Evolutionary conservation across 2,888 invertebrate genomes (phyloP), one percentile per base, ranked within the genome.

Genomic region (Atethmia centrago): DNA sequence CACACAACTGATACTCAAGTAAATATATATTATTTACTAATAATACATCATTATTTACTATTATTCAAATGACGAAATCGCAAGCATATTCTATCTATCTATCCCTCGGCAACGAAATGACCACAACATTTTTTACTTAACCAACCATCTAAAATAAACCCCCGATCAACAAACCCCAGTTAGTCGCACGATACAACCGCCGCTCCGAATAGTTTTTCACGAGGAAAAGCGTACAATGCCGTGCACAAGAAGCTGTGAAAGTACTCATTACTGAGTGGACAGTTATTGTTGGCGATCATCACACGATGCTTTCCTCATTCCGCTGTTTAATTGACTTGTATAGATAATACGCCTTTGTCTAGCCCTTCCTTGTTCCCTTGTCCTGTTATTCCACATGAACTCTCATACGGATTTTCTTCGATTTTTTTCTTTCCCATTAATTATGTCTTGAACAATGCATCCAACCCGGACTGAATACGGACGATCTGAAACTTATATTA

Each of bases 171-270:
- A 66, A 82, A 36, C 67, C 0, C 0, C 3, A 71, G 73, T 87
- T 69, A 79, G 82, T n/a, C 5, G 0, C 3, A 49, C 73, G 49
- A 84, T 88, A 66, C 65, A 87, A 90, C 86, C 67, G 74, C 68
- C 89, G 88, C 80, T 84, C 90, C 85, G 91, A 88, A 90, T 92
- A 92, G 93, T 95, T 95, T 95, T 95, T 95, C 95, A 94, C 93
- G 91, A 92, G 95, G 95, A 95, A 95, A 95, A 95, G 93, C 90
- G 90, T 72, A 95, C 95, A 95, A 95, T 95, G 90, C 88, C 81
- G 67, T 71, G 79, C 77, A 82, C 88, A 93, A 93, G 94, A 93
- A 93, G 92, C 91, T 95, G 94, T 80, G 87, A 87, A 87, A 86
- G 88, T 86, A 88, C 91, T 86, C 91, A 92, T 87, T 90, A 89